Conservation (phyloP, 2,888 invertebrate genomes). For the Trilocha varians region DNA sequence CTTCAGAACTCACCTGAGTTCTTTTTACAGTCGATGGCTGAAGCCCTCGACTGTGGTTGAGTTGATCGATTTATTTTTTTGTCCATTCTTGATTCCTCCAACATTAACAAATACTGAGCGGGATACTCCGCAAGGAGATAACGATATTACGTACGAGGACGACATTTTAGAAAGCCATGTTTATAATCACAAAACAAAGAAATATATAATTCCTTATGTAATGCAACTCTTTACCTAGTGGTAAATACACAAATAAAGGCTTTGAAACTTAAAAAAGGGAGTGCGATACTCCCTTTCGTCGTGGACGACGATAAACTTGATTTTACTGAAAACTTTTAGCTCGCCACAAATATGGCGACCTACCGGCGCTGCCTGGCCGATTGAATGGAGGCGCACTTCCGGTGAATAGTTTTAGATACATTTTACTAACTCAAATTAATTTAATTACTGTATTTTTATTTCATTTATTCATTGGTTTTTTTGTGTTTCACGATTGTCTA, state of each 20-base stretch:
- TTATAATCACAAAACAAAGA: slow-evolving; percentile 73
- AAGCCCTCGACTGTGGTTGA: slow-evolving; percentile 80
- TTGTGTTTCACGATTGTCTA: no score
- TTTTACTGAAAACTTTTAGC: slow-evolving; percentile 57
- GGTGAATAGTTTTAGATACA: slow-evolving; percentile 15
- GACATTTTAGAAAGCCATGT: slow-evolving; percentile 90
- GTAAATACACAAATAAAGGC: slow-evolving; percentile 40
- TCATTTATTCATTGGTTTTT: no score
- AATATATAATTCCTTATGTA: slow-evolving; percentile 51
- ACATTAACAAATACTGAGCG: slow-evolving; percentile 71
- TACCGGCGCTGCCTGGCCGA: slow-evolving; percentile 54
- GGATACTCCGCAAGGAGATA: slow-evolving; percentile 82
- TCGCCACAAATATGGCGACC: slow-evolving; percentile 83
- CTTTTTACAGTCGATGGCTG: slow-evolving; percentile 83
- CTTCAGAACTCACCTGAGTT: slow-evolving; percentile 74
- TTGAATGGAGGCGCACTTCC: slow-evolving; percentile 59
- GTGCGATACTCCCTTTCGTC: slow-evolving; percentile 79
- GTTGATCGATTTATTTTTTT: slow-evolving; percentile 81
- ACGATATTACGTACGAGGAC: slow-evolving; percentile 77
- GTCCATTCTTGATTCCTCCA: slow-evolving; percentile 80
- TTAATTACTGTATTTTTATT: no score
- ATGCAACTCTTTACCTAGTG: slow-evolving; percentile 37
- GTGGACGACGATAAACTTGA: slow-evolving; percentile 75
- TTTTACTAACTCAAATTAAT: slow-evolving; percentile 9
- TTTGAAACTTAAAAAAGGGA: slow-evolving; percentile 65